Percentiles rank a stretch among this genome's conserved stretches.
These are phyloP conservation scores for Watsonalla cultraria DNA, from an alignment of 2,888 invertebrate genomes.

Conservation along the genomic window DNA sequence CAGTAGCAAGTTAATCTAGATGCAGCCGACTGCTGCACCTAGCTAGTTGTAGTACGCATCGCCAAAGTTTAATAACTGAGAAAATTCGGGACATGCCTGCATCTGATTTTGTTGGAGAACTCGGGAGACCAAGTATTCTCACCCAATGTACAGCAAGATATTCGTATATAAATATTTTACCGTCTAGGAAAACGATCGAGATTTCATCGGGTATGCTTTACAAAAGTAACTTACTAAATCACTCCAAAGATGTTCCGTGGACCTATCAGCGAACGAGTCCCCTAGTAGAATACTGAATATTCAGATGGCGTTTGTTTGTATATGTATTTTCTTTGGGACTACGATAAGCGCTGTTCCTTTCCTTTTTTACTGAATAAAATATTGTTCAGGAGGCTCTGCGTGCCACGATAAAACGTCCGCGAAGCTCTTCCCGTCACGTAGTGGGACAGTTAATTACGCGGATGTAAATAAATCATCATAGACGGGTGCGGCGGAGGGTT, in stretches of 20 bases:
- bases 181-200: slow-evolving; percentile 22
- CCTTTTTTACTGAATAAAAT: slow-evolving; percentile 67
- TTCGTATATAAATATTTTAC: slow-evolving; percentile 9
- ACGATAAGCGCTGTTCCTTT: slow-evolving; percentile 66
- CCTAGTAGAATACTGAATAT: slow-evolving; percentile 64
- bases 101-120: slow-evolving; percentile 42
- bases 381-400: slow-evolving; percentile 56
- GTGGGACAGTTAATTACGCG: slow-evolving; percentile 77
- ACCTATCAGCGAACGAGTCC: slow-evolving; percentile 64
- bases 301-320: slow-evolving; percentile 71
- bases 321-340: slow-evolving; percentile 64
- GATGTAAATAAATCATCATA: slow-evolving; percentile 78
- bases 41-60: slow-evolving; percentile 66
- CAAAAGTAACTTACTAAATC: slow-evolving; percentile 60
- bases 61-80: slow-evolving; percentile 66
- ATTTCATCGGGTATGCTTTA: slow-evolving; percentile 43
- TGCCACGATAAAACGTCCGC: slow-evolving; percentile 67
- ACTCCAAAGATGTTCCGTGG: slow-evolving; percentile 52
- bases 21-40: slow-evolving; percentile 65
- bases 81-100: slow-evolving; percentile 59
- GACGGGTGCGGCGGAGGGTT: slow-evolving; percentile 67
- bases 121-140: slow-evolving; percentile 23
- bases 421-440: slow-evolving; percentile 74
- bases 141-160: slow-evolving; percentile 8
- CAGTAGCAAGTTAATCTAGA: slow-evolving; percentile 78